phyloP scores from a whole-genome alignment of 2,888 invertebrate species.

The Junonia oenone region DNA sequence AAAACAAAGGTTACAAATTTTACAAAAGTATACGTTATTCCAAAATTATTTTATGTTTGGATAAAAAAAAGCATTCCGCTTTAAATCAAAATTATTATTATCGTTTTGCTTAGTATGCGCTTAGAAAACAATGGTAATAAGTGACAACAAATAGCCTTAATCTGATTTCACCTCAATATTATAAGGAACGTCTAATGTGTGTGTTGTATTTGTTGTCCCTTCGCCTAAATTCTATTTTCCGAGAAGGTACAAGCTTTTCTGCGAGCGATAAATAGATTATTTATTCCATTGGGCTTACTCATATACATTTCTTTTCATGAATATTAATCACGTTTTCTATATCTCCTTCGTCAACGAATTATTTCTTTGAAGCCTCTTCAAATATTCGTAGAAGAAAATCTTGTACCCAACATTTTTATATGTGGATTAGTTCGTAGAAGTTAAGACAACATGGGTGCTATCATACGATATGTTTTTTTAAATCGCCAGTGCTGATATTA shows the following conservation, averaged over 20 bases:
- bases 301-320: slow-evolving; percentile 27
- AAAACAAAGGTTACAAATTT: neutral
- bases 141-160: slow-evolving; percentile 13
- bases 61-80: neutral
- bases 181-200: neutral
- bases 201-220: slow-evolving; percentile 19
- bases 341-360: slow-evolving; percentile 28
- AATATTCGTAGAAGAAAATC: slow-evolving; percentile 32
- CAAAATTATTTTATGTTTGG: slow-evolving; percentile 16
- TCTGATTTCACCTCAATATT: neutral
- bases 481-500: neutral
- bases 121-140: slow-evolving; percentile 5
- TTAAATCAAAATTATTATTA: slow-evolving; percentile 1
- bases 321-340: slow-evolving; percentile 32
- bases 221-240: slow-evolving; percentile 11
- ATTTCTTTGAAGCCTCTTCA: slow-evolving; percentile 25
- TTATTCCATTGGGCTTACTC: slow-evolving; percentile 19
- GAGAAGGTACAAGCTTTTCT: slow-evolving; percentile 21
- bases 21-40: slow-evolving; percentile 28
- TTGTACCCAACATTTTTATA: slow-evolving; percentile 30
- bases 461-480: slow-evolving; percentile 29
- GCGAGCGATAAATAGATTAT: neutral
- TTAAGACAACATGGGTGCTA: slow-evolving; percentile 24
- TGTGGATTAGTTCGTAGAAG: slow-evolving; percentile 22
- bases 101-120: slow-evolving; percentile 18